Conservation (phyloP, 2,113 vertebrate species). For the Chaetops frenatus region DNA sequence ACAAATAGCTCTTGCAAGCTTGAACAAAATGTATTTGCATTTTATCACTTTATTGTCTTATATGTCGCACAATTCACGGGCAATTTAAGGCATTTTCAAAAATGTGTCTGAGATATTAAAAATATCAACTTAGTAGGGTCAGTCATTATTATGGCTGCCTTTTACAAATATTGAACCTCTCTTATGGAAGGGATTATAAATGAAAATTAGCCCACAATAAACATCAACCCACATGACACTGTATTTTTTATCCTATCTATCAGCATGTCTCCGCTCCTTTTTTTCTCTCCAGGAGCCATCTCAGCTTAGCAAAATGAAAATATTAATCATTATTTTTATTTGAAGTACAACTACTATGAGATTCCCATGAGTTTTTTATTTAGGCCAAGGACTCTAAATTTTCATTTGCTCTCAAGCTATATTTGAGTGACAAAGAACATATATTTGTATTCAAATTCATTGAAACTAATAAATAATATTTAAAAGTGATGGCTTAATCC, state of each 20-base stretch:
- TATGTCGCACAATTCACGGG: not conserved
- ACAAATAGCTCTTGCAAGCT: not conserved
- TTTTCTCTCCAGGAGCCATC: not conserved
- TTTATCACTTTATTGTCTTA: not conserved
- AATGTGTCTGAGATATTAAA: not conserved
- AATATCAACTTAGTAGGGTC: not conserved
- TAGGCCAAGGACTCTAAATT: not conserved
- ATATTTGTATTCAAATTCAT: not conserved
- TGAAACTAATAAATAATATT: not conserved
- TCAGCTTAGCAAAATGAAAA: not conserved
- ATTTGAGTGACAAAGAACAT: not conserved
- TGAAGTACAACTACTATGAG: not conserved
- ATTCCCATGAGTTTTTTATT: not conserved
- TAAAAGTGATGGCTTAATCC: not conserved
- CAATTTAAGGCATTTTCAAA: not conserved
- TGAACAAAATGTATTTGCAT: not conserved
- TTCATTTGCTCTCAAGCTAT: not conserved
- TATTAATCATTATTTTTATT: not conserved
- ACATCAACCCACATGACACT: not conserved
- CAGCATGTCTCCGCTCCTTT: not conserved
- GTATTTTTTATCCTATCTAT: not conserved
- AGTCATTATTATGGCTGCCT: not conserved
- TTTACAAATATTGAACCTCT: not conserved
- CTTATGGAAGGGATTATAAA: not conserved
- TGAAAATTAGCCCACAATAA: not conserved